Percentiles rank a stretch among this genome's conserved stretches.
Evolutionary conservation across 2,113 vertebrate genomes (phyloP).

Genomic region (Tonatia bakeri): DNA sequence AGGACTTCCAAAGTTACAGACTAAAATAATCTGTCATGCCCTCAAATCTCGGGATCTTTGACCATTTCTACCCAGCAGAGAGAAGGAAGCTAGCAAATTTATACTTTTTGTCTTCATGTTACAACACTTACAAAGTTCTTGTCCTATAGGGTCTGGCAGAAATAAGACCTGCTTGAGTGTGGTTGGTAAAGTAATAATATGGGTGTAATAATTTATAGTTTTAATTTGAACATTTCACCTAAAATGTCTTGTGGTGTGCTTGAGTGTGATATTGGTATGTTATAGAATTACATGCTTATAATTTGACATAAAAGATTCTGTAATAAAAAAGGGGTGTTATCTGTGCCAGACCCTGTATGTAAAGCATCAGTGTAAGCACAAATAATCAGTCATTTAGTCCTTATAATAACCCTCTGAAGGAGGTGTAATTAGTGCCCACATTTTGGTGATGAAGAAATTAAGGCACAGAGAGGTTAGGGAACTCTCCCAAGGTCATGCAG

Average conservation of each 20-base stretch:
- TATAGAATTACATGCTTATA: too few species aligned
- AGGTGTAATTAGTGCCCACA: background rate
- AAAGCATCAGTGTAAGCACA: conserved; percentile 1
- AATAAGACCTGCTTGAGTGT: too few species aligned
- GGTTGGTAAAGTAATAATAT: too few species aligned
- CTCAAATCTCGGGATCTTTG: background rate
- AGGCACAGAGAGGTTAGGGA: conserved; percentile 8
- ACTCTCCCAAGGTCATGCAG: conserved; percentile 14
- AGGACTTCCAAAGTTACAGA: conserved; percentile 19
- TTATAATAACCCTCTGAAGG: background rate
- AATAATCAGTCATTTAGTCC: background rate
- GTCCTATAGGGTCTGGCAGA: background rate
- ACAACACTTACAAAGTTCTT: conserved; percentile 23
- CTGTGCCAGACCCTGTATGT: too few species aligned
- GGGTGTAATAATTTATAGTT: too few species aligned
- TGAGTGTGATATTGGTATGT: too few species aligned
- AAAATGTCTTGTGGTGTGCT: too few species aligned
- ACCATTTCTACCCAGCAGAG: background rate
- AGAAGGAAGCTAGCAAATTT: background rate
- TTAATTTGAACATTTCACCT: too few species aligned
- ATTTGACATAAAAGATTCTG: too few species aligned
- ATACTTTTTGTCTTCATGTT: conserved; percentile 23
- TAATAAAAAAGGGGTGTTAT: too few species aligned
- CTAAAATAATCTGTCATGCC: background rate
- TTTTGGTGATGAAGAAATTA: conserved; percentile 27